Evolutionary conservation across 2,797 vertebrate genomes (phyloP).

Genomic region (Columba guinea): DNA sequence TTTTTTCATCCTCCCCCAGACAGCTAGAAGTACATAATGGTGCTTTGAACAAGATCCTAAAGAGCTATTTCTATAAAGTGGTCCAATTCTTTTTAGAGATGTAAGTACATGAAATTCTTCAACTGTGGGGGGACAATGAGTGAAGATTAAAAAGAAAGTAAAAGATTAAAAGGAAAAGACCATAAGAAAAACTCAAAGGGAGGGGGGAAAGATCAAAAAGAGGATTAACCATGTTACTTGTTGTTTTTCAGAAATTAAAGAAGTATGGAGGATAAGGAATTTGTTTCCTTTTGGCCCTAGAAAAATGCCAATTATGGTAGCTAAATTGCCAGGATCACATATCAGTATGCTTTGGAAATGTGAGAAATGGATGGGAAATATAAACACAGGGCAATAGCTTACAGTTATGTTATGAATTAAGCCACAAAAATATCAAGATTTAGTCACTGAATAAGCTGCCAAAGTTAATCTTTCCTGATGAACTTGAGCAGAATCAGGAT

Average conservation of each 20-base stretch:
- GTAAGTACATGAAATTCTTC: conserved; percentile 73
- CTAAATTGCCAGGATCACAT: conserved; percentile 82
- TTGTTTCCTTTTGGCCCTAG: conserved; percentile 83
- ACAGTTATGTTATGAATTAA: conserved; percentile 87
- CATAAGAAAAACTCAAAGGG: conserved; percentile 78
- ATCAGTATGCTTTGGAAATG: conserved; percentile 85
- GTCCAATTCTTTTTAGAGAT: conserved; percentile 71
- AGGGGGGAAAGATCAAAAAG: conserved; percentile 79
- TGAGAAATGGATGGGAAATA: conserved; percentile 85
- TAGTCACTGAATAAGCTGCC: conserved; percentile 83
- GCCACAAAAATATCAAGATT: conserved; percentile 82
- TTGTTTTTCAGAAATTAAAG: conserved; percentile 84
- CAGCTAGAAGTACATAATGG: conserved; percentile 61
- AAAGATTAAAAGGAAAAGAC: conserved; percentile 84
- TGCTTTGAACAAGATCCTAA: conserved; percentile 77
- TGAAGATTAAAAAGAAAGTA: conserved; percentile 83
- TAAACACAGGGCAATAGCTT: conserved; percentile 81
- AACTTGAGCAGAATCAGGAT: conserved; percentile 83
- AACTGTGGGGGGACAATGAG: conserved; percentile 73
- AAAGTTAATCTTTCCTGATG: conserved; percentile 81
- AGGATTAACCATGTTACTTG: conserved; percentile 83
- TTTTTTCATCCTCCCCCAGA: conserved; percentile 20
- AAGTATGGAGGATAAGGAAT: conserved; percentile 82
- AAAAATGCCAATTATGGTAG: conserved; percentile 86
- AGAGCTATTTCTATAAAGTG: conserved; percentile 74